A percentile compares a stretch with the other conserved stretches of the same genome.
These are phyloP conservation scores for Bradysia coprophila DNA, from an alignment of 1,140 invertebrate genomes.

Conservation along the genomic window DNA sequence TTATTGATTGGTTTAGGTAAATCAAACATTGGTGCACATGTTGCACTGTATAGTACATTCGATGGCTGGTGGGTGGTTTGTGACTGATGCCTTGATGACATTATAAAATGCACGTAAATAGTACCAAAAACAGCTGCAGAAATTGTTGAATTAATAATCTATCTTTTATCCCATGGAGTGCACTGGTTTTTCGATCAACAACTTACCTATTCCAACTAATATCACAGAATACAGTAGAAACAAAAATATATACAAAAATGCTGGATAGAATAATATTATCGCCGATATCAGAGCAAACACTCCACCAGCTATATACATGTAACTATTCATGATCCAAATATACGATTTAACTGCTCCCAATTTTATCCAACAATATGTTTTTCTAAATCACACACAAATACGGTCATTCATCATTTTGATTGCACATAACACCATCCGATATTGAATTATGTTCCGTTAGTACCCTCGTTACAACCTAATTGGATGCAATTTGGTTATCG, in stretches of 20 bases:
- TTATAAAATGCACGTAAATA: slow-evolving; percentile 20
- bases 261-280: slow-evolving; percentile 22
- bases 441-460: too few species aligned
- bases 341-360: too few species aligned
- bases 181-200: background rate
- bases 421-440: too few species aligned
- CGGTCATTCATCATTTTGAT: too few species aligned
- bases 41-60: slow-evolving; percentile 22
- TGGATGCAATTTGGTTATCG: too few species aligned
- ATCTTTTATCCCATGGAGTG: too few species aligned
- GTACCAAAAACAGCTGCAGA: slow-evolving; percentile 18
- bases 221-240: slow-evolving; percentile 20
- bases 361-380: too few species aligned
- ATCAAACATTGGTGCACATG: slow-evolving; percentile 17
- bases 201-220: slow-evolving; percentile 19
- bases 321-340: too few species aligned
- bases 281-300: too few species aligned
- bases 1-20: slow-evolving; percentile 21
- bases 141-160: background rate
- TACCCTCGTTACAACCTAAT: too few species aligned
- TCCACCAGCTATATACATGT: too few species aligned
- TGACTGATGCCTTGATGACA: slow-evolving; percentile 18
- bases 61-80: slow-evolving; percentile 16
- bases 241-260: slow-evolving; percentile 20
- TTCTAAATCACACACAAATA: too few species aligned